These are phyloP conservation scores for Thysanoteuthis rhombus DNA, from an alignment of 2,888 invertebrate species.

Conservation along the genomic window DNA sequence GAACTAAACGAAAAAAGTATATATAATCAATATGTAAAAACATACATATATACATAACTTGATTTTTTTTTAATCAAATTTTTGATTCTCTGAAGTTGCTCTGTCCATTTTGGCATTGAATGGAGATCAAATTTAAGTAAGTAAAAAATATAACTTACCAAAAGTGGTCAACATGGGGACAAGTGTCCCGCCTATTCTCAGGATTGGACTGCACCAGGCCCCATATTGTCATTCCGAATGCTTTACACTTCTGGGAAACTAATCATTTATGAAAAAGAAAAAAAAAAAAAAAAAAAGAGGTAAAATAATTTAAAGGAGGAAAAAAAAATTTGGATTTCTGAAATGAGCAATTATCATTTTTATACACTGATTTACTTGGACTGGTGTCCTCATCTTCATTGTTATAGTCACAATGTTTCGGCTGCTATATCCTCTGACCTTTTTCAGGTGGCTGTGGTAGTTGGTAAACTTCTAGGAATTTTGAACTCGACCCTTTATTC, in stretches of 20 bases:
- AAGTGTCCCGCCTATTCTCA: background rate
- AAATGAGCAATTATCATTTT: background rate
- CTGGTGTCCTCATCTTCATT: no score
- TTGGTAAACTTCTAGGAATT: no score
- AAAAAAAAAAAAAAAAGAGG: background rate
- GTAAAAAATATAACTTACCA: background rate
- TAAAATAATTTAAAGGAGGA: background rate
- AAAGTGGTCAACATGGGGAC: background rate
- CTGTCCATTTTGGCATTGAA: background rate
- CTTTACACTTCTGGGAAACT: background rate
- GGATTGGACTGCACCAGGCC: background rate
- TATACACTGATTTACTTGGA: no score
- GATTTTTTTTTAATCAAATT: no score
- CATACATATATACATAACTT: no score
- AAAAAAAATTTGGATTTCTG: background rate
- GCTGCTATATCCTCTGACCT: no score
- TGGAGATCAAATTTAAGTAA: background rate
- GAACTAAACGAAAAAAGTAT: constrained; percentile 38
- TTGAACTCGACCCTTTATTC: no score
- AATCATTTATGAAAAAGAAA: background rate
- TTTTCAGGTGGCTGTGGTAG: no score
- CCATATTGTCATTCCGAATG: background rate
- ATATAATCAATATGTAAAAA: no score
- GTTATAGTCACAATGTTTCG: no score
- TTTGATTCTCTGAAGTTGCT: no score